phyloP scores from a whole-genome alignment of 2,797 vertebrate species.

The Erethizon dorsatum region DNA sequence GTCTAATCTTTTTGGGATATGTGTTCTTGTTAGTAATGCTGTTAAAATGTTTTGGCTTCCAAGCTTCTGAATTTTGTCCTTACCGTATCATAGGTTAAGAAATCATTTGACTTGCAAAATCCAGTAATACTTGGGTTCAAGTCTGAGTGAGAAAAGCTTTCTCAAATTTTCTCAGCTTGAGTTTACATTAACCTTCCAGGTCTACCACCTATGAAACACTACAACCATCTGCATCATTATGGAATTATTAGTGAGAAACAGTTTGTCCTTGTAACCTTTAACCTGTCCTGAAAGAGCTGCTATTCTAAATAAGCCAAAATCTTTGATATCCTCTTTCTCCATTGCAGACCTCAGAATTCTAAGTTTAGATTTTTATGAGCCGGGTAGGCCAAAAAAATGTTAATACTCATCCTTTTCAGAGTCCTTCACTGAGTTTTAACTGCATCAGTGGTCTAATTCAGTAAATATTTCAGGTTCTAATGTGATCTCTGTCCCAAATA shows the following conservation, averaged over 20 bases:
- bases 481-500: neutral
- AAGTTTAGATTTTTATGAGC: constrained; percentile 7
- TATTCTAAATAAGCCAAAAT: neutral
- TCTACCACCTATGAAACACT: neutral
- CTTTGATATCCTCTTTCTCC: neutral
- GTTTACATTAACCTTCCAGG: neutral
- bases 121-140: neutral
- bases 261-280: neutral
- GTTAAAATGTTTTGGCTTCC: neutral
- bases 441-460: neutral
- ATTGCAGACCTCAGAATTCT: neutral
- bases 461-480: neutral
- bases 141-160: constrained; percentile 35
- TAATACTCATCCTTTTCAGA: neutral
- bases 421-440: neutral
- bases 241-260: neutral
- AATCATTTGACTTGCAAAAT: constrained; percentile 34
- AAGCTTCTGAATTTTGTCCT: constrained; percentile 3
- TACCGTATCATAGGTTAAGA: neutral
- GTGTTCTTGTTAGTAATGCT: neutral
- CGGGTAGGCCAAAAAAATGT: neutral
- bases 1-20: neutral
- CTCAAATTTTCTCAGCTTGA: constrained; percentile 39
- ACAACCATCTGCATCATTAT: neutral
- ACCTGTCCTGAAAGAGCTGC: neutral